Base-by-base conservation (phyloP, 2,888 invertebrate species). In the Brenthis ino region DNA sequence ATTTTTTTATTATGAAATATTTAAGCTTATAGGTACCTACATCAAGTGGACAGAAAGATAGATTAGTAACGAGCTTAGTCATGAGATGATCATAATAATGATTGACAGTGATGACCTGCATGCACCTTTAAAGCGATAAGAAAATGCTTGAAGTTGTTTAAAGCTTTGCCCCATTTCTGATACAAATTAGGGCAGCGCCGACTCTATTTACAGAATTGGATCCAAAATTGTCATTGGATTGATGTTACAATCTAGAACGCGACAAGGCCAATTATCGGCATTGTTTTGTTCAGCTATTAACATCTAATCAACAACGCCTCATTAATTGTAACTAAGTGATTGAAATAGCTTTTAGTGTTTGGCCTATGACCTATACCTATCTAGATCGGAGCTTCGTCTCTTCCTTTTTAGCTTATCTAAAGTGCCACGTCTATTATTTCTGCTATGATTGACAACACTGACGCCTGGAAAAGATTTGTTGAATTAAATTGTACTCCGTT, bases 261-360 rank as follows among this genome's bases (percentile, higher is more conserved):
- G 85, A 85, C 88, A 89, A 89, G 89, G 88, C 82, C 85, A 86
- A 79, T 82, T 81, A 79, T 79, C 77, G 66, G 70, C 75, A 76
- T 77, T 80, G 84, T 85, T 83, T 80, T 80, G 81, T 84, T 81
- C 73, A 79, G 74, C 74, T 83, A 82, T 79, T 81, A 80, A 76
- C 76, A 75, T 77, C 70, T 76, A 80, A 85, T 85, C 82, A 85
- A 84, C 81, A 82, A 79, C 73, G 77, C 76, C 81, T 85, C 77
- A 83, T 85, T 87, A 85, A 79, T 72, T 80, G 79, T 77, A 82
- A 78, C 78, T 81, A 78, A 82, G 81, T 80, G 80, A 82, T 82
- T 81, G 79, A 82, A 82, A 85, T 84, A 82, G 76, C 79, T 75
- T 74, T 75, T 75, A 74, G 77, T 72, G 73, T 73, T 74, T 79